phyloP scores from a whole-genome alignment of 2,797 vertebrate genomes.

The Clarias laeviceps region DNA sequence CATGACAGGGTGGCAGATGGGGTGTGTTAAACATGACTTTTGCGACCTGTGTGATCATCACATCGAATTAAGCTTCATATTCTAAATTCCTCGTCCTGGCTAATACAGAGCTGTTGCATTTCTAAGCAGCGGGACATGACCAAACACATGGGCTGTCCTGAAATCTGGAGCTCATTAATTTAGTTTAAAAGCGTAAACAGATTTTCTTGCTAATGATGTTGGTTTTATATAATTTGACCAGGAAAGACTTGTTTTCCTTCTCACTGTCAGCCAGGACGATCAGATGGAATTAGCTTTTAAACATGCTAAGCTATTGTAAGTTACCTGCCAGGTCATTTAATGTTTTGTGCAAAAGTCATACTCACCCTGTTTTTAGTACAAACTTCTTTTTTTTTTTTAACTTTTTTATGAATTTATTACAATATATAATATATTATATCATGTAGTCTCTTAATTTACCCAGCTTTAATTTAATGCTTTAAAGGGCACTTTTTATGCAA shows the following conservation, averaged over 20 bases:
- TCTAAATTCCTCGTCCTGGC: slow-evolving; percentile 51
- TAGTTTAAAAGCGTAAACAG: background rate
- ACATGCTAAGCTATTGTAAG: background rate
- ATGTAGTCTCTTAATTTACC: too few species aligned
- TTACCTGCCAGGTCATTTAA: background rate
- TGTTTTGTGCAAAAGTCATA: too few species aligned
- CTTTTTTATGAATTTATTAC: too few species aligned
- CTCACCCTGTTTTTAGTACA: too few species aligned
- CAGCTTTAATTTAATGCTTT: too few species aligned
- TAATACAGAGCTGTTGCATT: slow-evolving; percentile 46
- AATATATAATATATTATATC: too few species aligned
- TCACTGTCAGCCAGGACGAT: background rate
- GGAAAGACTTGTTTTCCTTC: background rate
- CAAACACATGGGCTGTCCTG: background rate
- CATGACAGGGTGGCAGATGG: slow-evolving; percentile 20
- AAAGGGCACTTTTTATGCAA: too few species aligned
- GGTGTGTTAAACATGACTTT: slow-evolving; percentile 12
- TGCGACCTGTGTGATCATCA: slow-evolving; percentile 64
- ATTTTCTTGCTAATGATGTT: background rate
- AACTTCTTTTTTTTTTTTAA: too few species aligned
- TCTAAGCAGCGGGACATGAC: slow-evolving; percentile 10
- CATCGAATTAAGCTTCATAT: slow-evolving; percentile 61
- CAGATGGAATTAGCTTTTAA: slow-evolving; percentile 4
- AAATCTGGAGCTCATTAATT: slow-evolving; percentile 10
- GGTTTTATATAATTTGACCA: background rate